Evolutionary conservation across 2,888 invertebrate genomes (phyloP), one percentile per base, ranked within the genome.

Genomic region (Heliothis peltigera): DNA sequence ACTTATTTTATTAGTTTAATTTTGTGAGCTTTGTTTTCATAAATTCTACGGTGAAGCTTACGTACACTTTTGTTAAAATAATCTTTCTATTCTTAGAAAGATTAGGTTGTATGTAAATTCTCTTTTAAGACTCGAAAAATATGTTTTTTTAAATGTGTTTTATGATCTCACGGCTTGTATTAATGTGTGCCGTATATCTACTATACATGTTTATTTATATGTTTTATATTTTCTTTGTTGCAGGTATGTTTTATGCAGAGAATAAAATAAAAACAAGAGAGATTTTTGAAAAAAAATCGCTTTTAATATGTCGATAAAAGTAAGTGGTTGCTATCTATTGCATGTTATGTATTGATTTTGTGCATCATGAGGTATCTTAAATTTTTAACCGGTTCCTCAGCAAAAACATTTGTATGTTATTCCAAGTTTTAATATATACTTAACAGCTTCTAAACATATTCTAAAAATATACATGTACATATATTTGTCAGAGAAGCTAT

Each of bases 241-340:
- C 70, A 70, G 70, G 70, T 70, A 55, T 56, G 70, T n/a, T 39
- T n/a, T 61, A n/a, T 17, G 12, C 17, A 4, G 28, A 8, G 10
- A n/a, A 51, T 10, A n/a, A 7, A n/a, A n/a, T n/a, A n/a, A n/a
- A n/a, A n/a, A 10, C 15, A n/a, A 15, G 15, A 44, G 43, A 18
- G 0, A 12, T 22, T 0, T 19, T 8, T 3, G 4, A 15, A 1
- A 32, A 28, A 10, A 44, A n/a, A 39, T 4, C 5, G 2, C 8
- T 1, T 25, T n/a, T n/a, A n/a, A n/a, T n/a, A n/a, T n/a, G n/a
- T n/a, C n/a, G n/a, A n/a, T n/a, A n/a, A n/a, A n/a, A n/a, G n/a
- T n/a, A n/a, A n/a, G n/a, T n/a, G n/a, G n/a, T n/a, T n/a, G n/a
- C n/a, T n/a, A n/a, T n/a, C n/a, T n/a, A n/a, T n/a, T n/a, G n/a